Evolutionary conservation across 2,888 invertebrate genomes (phyloP), one percentile per base, ranked within the genome.

Genomic region (Gortyna flavago): DNA sequence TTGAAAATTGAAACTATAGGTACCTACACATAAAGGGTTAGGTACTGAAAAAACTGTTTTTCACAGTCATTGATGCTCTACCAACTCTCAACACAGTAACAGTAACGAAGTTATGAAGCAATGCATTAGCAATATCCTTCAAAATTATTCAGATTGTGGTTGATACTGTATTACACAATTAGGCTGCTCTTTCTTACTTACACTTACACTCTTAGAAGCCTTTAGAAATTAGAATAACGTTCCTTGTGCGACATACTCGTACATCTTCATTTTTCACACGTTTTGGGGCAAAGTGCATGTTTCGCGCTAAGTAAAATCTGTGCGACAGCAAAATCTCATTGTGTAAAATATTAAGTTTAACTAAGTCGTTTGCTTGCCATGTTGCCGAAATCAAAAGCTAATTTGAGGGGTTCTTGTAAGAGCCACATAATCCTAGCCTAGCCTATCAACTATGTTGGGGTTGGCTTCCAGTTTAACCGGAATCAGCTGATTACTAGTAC

Each of bases 361-460:
- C n/a, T 70, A 48, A 86, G 57, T 83, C 72, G 75, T 83, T 80
- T 73, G 69, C 69, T 67, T 65, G 48, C 61, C 21, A 62, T 62
- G 13, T 13, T 38, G 48, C 54, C 68, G 75, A 84, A 87, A 86
- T 87, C 82, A 80, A 85, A 84, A 87, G 75, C 77, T 89, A 86
- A 88, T 90, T 87, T 89, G 82, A 80, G 79, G 68, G 66, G 29
- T 51, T 66, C 61, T 81, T 75, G 79, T 66, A 41, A 18, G 41
- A 6, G 44, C 21, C 29, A 21, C 32, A 18, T 18, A 4, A 13
- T 29, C 13, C 59, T 62, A n/a, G 35, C 6, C 7, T 69, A 69
- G n/a, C n/a, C 8, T 29, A 41, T 78, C 29, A 29, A 11, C 18
- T 21, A 44, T 44, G 7, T 67, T 25, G 16, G 8, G 32, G 32